phyloP scores from a whole-genome alignment of 2,888 invertebrate genomes.

The Abrostola triplasia region DNA sequence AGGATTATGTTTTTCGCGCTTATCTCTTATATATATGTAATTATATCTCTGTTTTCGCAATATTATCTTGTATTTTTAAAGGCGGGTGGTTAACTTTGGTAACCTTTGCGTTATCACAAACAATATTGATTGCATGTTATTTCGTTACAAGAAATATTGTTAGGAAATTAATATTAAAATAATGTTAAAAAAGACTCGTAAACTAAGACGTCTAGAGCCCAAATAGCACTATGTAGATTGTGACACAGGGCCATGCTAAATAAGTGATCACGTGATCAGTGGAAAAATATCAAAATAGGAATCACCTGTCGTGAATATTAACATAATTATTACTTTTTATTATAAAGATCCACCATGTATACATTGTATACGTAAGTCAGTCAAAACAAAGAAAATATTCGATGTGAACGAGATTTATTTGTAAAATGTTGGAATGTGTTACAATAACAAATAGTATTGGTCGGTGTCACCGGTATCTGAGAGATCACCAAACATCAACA shows the following conservation, averaged over 20 bases:
- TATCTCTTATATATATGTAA: neutral
- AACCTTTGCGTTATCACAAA: neutral
- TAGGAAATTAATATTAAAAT: too few species aligned
- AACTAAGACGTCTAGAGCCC: too few species aligned
- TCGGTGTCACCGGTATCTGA: constrained; percentile 36
- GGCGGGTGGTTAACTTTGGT: neutral
- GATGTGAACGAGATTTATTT: constrained; percentile 7
- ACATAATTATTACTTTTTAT: neutral
- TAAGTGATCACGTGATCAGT: too few species aligned
- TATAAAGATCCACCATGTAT: neutral
- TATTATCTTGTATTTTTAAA: constrained; percentile 1
- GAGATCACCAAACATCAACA: constrained; percentile 52
- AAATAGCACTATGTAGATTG: too few species aligned
- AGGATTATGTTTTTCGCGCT: neutral
- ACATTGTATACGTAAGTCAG: neutral
- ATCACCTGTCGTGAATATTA: too few species aligned
- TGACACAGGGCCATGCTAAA: too few species aligned
- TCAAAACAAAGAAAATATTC: constrained; percentile 3
- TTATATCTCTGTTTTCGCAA: constrained; percentile 6
- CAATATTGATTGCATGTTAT: neutral
- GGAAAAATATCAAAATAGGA: too few species aligned
- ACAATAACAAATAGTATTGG: constrained; percentile 38
- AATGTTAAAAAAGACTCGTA: too few species aligned
- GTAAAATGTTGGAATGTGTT: constrained; percentile 26
- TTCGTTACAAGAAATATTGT: too few species aligned